phyloP scores from a whole-genome alignment of 2,888 invertebrate species.

The Lepidonotus clava region DNA sequence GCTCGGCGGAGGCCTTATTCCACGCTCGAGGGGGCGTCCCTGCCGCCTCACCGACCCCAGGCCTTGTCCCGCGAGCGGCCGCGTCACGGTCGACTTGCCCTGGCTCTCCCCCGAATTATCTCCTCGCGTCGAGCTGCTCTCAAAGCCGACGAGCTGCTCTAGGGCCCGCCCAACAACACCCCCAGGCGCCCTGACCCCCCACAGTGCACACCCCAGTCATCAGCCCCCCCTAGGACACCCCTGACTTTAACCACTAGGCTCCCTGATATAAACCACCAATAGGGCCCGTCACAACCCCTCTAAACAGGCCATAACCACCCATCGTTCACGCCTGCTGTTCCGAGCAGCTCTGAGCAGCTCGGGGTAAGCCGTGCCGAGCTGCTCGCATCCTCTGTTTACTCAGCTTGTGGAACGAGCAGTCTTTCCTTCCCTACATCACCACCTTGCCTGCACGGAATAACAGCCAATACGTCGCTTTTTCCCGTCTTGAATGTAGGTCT shows the following conservation, averaged over 20 bases:
- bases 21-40: neutral
- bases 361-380: neutral
- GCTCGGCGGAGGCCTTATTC: constrained; percentile 30
- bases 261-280: neutral
- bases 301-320: neutral
- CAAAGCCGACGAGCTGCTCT: neutral
- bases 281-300: neutral
- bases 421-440: too few relatives aligned
- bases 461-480: too few relatives aligned
- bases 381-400: too few relatives aligned
- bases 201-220: too few relatives aligned
- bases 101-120: constrained; percentile 8
- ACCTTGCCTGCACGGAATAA: too few relatives aligned
- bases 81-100: neutral
- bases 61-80: constrained; percentile 7
- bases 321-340: neutral
- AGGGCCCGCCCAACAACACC: too few relatives aligned
- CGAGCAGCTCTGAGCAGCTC: neutral
- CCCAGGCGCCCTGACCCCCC: too few relatives aligned
- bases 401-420: too few relatives aligned
- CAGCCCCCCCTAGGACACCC: too few relatives aligned
- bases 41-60: constrained; percentile 6
- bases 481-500: too few relatives aligned
- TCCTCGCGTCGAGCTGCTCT: neutral
- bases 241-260: neutral